These are phyloP conservation scores for Smithornis capensis DNA, from an alignment of 2,113 vertebrate genomes.

Conservation along the genomic window DNA sequence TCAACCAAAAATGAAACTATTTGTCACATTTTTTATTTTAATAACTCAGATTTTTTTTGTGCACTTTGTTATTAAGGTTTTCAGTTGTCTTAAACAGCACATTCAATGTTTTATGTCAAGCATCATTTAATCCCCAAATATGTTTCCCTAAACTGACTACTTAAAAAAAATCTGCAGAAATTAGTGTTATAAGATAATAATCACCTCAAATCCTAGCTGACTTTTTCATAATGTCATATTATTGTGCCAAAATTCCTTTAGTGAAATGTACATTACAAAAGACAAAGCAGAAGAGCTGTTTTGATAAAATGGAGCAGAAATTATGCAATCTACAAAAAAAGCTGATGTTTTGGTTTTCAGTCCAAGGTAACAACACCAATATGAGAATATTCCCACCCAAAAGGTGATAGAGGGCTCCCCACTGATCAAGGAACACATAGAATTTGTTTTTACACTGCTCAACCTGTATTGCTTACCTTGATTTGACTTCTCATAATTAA, in stretches of 20 bases:
- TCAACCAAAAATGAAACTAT: not conserved
- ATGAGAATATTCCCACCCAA: not conserved
- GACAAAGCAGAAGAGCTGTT: not conserved
- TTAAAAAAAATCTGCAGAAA: not conserved
- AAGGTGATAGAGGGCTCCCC: not conserved
- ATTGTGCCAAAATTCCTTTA: not conserved
- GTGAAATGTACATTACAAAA: not conserved
- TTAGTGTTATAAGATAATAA: not conserved
- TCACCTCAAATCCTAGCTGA: not conserved
- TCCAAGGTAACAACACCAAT: not conserved
- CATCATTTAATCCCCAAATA: not conserved
- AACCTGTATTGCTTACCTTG: not conserved
- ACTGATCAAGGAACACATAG: not conserved
- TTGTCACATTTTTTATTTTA: not conserved
- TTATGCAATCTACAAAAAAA: not conserved
- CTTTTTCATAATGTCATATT: not conserved
- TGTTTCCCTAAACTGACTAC: not conserved
- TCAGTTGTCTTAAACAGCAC: not conserved
- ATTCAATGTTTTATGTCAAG: not conserved
- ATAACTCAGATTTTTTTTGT: not conserved
- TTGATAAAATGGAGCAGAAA: not conserved
- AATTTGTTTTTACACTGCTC: not conserved
- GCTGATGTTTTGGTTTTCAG: not conserved
- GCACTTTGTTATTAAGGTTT: not conserved
- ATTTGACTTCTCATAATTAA: not conserved